These are phyloP conservation scores for Palythoa grandis DNA, from an alignment of 92 coral and sea anemone species.

Conservation along the genomic window DNA sequence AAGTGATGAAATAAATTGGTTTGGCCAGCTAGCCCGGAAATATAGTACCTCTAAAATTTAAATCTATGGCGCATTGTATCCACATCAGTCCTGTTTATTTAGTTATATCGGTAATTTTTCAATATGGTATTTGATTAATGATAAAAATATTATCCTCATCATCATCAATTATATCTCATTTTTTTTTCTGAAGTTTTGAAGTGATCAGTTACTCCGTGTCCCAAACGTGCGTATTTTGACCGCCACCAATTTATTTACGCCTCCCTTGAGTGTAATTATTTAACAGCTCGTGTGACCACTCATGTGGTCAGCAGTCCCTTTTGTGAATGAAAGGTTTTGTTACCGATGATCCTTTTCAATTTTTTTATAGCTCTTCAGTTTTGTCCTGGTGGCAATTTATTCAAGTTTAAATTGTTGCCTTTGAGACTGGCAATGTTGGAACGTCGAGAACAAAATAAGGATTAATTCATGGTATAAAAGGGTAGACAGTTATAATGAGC, in stretches of 20 bases:
- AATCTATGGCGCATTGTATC: too few relatives aligned
- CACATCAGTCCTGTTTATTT: too few relatives aligned
- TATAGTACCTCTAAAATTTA: too few relatives aligned
- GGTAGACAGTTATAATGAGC: conserved; percentile 14
- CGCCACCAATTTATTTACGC: neutral
- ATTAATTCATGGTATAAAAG: neutral
- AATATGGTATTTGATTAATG: too few relatives aligned
- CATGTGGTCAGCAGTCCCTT: conserved; percentile 15
- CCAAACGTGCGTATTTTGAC: neutral
- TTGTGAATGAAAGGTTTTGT: conserved; percentile 30
- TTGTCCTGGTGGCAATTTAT: conserved; percentile 19
- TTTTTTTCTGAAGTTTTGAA: neutral
- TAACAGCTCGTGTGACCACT: neutral
- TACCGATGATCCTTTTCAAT: neutral
- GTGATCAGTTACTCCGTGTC: neutral
- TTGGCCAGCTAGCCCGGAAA: too few relatives aligned
- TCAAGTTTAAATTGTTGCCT: conserved; percentile 1
- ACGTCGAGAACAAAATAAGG: conserved; percentile 8
- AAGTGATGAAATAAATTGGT: too few relatives aligned
- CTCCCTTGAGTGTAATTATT: neutral
- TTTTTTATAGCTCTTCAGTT: neutral
- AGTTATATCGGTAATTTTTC: too few relatives aligned
- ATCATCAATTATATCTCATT: neutral
- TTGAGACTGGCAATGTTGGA: conserved; percentile 12
- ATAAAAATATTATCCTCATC: too few relatives aligned